Percentiles rank a stretch among this genome's conserved stretches.
phyloP scores from a whole-genome alignment of 2,113 vertebrate species.

The Telmatochromis brichardi region DNA sequence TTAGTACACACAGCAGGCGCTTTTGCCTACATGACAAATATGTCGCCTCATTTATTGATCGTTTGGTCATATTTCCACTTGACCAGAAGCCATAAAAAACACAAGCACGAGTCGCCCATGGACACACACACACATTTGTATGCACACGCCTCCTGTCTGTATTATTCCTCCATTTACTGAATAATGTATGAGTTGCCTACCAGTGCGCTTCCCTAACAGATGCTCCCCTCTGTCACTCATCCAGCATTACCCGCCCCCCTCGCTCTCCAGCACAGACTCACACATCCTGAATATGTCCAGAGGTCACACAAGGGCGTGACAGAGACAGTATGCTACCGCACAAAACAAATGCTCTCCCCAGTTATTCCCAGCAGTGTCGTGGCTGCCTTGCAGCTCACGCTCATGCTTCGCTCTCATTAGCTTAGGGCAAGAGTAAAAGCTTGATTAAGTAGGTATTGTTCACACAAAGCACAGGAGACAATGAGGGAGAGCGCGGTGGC shows the following conservation, averaged over 20 bases:
- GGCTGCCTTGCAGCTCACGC: background rate
- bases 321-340: background rate
- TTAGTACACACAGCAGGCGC: background rate
- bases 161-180: slow-evolving; percentile 43
- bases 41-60: background rate
- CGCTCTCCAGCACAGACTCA: background rate
- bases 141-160: background rate
- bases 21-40: background rate
- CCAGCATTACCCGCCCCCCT: background rate
- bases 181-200: slow-evolving; percentile 63
- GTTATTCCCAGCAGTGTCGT: background rate
- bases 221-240: slow-evolving; percentile 63
- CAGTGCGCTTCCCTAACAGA: slow-evolving; percentile 51
- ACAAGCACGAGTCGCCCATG: background rate
- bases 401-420: background rate
- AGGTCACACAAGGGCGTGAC: slow-evolving; percentile 51
- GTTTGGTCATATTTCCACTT: slow-evolving; percentile 7
- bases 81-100: slow-evolving; percentile 3
- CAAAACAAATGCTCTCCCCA: background rate
- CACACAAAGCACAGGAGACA: slow-evolving; percentile 7
- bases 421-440: background rate
- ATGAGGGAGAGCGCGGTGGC: background rate
- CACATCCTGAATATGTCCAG: background rate
- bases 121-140: background rate
- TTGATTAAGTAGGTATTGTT: slow-evolving; percentile 21